These are phyloP conservation scores for Dicycla oo DNA, from an alignment of 2,888 invertebrate species.

Conservation along the genomic window DNA sequence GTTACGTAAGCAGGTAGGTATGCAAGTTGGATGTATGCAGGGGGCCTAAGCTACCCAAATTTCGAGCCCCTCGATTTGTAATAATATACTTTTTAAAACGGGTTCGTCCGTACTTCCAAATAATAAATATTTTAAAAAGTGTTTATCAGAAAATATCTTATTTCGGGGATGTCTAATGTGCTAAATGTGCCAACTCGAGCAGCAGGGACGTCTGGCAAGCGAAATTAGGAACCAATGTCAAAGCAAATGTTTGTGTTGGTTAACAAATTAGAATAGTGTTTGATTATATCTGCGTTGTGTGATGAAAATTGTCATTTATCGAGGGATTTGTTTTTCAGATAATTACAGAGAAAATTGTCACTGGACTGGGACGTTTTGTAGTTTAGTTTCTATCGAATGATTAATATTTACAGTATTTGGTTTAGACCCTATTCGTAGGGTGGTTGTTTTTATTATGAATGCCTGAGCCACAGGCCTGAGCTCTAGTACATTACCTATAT, in stretches of 20 bases:
- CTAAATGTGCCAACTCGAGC: slow-evolving; percentile 24
- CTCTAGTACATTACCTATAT: too few relatives aligned
- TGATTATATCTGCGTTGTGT: neutral
- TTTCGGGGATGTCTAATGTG: slow-evolving; percentile 28
- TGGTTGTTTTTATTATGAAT: neutral
- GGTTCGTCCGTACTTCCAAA: neutral
- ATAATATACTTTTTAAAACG: neutral
- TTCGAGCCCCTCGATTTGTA: neutral
- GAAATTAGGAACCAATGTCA: slow-evolving; percentile 45
- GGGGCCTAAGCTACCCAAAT: neutral
- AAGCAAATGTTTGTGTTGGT: slow-evolving; percentile 24
- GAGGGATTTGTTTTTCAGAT: neutral
- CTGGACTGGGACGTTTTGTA: too few relatives aligned
- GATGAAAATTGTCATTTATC: neutral
- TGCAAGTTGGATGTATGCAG: neutral
- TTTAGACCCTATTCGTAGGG: neutral
- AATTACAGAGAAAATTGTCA: too few relatives aligned
- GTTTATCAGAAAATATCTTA: slow-evolving; percentile 23
- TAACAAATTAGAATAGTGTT: neutral
- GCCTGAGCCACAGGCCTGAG: neutral
- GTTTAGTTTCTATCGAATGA: neutral
- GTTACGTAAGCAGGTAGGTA: neutral
- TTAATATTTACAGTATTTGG: neutral
- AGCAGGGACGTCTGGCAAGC: slow-evolving; percentile 30
- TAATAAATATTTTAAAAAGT: neutral